These are phyloP conservation scores for Coboldia fuscipes DNA, from an alignment of 1,140 invertebrate species.

Conservation along the genomic window DNA sequence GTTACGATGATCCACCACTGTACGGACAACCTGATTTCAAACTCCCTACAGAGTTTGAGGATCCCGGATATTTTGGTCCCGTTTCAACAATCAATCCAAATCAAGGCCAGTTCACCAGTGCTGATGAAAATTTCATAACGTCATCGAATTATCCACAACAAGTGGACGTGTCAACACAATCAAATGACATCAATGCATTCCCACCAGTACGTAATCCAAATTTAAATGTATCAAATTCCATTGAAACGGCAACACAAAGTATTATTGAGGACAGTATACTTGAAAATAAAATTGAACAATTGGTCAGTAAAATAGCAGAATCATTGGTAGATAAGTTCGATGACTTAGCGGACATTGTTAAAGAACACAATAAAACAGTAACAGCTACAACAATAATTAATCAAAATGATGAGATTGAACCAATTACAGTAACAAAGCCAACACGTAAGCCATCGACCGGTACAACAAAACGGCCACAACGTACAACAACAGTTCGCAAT, in stretches of 20 bases:
- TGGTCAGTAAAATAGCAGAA: conserved; percentile 62
- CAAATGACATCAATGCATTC: conserved; percentile 53
- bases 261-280: conserved; percentile 51
- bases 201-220: conserved; percentile 65
- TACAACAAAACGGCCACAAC: conserved; percentile 15
- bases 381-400: conserved; percentile 12
- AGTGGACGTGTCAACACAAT: conserved; percentile 30
- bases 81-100: conserved; percentile 2
- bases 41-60: conserved; percentile 12
- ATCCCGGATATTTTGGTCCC: conserved; percentile 18
- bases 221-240: conserved; percentile 38
- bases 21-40: conserved; percentile 1
- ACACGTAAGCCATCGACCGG: conserved; percentile 11
- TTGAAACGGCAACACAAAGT: conserved; percentile 44
- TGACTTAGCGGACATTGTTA: conserved; percentile 51
- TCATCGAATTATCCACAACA: not conserved
- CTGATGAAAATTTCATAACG: not conserved
- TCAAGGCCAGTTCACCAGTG: not conserved
- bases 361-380: conserved; percentile 16
- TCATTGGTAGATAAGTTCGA: conserved; percentile 62
- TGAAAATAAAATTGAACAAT: conserved; percentile 54
- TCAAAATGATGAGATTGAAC: conserved; percentile 13
- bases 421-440: conserved; percentile 12
- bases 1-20: conserved; percentile 4
- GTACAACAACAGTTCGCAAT: conserved; percentile 10